phyloP scores from a whole-genome alignment of 2,888 invertebrate species.

The Sphaerophoria rueppellii region DNA sequence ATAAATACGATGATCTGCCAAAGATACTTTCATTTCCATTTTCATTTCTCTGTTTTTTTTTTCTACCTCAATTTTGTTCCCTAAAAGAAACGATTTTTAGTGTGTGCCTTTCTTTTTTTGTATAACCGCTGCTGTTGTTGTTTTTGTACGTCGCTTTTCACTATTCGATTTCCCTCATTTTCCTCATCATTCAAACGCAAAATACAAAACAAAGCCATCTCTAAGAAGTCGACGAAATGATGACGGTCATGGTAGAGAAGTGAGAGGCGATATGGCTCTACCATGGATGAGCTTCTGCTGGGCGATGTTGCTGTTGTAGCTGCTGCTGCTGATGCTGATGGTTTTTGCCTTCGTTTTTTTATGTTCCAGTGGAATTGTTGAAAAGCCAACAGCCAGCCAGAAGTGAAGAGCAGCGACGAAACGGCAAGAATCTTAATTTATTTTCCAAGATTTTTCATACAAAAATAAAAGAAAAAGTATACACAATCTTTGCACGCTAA shows the following conservation, averaged over 20 bases:
- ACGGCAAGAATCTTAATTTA: conserved; percentile 59
- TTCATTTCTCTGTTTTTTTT: conserved; percentile 35
- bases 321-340: conserved; percentile 21
- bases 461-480: conserved; percentile 26
- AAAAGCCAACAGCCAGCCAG: conserved; percentile 27
- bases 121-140: conserved; percentile 19
- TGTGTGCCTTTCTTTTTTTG: conserved; percentile 62
- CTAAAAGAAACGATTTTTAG: conserved; percentile 46
- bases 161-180: conserved; percentile 67
- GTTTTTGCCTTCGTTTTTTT: conserved; percentile 5
- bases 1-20: conserved; percentile 50
- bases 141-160: conserved; percentile 49
- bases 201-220: neutral
- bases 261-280: neutral
- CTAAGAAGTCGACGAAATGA: neutral
- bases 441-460: conserved; percentile 54
- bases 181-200: conserved; percentile 28
- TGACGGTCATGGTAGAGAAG: neutral
- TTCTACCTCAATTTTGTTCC: conserved; percentile 8
- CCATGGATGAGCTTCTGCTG: no score
- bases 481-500: conserved; percentile 29
- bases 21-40: conserved; percentile 69
- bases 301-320: neutral
- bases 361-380: conserved; percentile 44
- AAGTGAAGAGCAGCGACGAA: conserved; percentile 26